Evolutionary conservation across 2,888 invertebrate genomes (phyloP).

Genomic region (Blera fallax): DNA sequence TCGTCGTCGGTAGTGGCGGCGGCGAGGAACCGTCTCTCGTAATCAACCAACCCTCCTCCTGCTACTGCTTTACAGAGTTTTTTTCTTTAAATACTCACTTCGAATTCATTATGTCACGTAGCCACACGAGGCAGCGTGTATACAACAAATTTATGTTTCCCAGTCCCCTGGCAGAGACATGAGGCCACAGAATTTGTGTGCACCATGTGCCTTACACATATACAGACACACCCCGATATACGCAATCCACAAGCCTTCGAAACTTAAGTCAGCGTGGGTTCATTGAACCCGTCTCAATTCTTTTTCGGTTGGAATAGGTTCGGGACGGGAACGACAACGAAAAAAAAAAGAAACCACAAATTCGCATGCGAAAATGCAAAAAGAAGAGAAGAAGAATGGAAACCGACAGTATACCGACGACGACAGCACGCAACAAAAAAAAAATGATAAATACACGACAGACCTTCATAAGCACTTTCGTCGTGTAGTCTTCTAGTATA

Average conservation of each 20-base stretch:
- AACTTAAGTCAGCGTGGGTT: conserved; percentile 69
- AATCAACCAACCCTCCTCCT: conserved; percentile 29
- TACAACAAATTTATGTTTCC: conserved; percentile 57
- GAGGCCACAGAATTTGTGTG: conserved; percentile 39
- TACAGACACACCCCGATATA: conserved; percentile 26
- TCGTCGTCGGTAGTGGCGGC: neutral
- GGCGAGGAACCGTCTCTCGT: conserved; percentile 24
- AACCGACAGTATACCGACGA: conserved; percentile 60
- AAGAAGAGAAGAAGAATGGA: conserved; percentile 40
- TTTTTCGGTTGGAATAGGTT: conserved; percentile 76
- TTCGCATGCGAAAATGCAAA: conserved; percentile 40
- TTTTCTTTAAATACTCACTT: conserved; percentile 50
- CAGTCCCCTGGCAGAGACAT: conserved; percentile 4
- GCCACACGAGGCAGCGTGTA: conserved; percentile 53
- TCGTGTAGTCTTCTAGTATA: conserved; percentile 13
- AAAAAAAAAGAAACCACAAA: conserved; percentile 19
- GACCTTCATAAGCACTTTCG: conserved; percentile 54
- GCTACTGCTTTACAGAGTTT: conserved; percentile 2
- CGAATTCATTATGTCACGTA: conserved; percentile 66
- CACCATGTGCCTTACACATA: conserved; percentile 39
- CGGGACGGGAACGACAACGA: conserved; percentile 54
- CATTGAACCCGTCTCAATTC: conserved; percentile 75
- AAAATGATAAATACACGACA: conserved; percentile 16
- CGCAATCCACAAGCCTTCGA: conserved; percentile 73
- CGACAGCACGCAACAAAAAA: conserved; percentile 21